These are phyloP conservation scores for Lanistes nyassanus DNA, from an alignment of 1,140 invertebrate species.

Conservation along the genomic window DNA sequence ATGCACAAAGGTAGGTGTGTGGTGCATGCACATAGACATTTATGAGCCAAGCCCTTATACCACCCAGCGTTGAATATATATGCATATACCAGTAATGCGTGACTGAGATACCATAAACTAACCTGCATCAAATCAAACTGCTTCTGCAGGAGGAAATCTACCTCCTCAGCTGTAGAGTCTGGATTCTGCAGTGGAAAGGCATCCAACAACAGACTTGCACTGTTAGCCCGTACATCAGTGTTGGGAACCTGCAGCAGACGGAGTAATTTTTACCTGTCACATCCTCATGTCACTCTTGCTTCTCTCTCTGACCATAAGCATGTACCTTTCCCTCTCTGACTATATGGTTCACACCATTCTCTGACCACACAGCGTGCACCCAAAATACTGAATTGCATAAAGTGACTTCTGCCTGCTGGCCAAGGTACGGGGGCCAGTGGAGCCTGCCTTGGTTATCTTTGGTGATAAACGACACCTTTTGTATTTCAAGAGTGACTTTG, in stretches of 20 bases:
- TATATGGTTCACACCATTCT: background rate
- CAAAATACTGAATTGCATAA: too few species aligned
- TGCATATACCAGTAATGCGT: background rate
- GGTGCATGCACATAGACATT: too few species aligned
- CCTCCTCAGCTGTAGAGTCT: slow-evolving; percentile 46
- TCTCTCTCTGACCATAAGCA: slow-evolving; percentile 6
- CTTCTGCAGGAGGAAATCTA: slow-evolving; percentile 56
- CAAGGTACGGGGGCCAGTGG: too few species aligned
- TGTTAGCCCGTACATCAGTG: slow-evolving; percentile 60
- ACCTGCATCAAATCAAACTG: slow-evolving; percentile 64
- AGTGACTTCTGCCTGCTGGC: too few species aligned
- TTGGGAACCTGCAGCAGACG: slow-evolving; percentile 59
- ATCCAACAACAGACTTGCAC: slow-evolving; percentile 58
- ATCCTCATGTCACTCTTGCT: background rate
- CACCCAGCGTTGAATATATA: too few species aligned
- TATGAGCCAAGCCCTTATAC: too few species aligned
- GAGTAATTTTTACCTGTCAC: slow-evolving; percentile 1
- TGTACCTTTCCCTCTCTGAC: background rate
- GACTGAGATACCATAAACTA: slow-evolving; percentile 5
- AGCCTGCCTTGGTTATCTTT: too few species aligned
- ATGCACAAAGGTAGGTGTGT: too few species aligned
- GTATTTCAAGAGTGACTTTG: too few species aligned
- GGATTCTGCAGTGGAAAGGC: slow-evolving; percentile 63
- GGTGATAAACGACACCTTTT: too few species aligned
- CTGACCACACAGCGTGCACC: too few species aligned